Base-by-base conservation (phyloP, 2,888 invertebrate genomes). In the Pycnomerus fuliginosus region DNA sequence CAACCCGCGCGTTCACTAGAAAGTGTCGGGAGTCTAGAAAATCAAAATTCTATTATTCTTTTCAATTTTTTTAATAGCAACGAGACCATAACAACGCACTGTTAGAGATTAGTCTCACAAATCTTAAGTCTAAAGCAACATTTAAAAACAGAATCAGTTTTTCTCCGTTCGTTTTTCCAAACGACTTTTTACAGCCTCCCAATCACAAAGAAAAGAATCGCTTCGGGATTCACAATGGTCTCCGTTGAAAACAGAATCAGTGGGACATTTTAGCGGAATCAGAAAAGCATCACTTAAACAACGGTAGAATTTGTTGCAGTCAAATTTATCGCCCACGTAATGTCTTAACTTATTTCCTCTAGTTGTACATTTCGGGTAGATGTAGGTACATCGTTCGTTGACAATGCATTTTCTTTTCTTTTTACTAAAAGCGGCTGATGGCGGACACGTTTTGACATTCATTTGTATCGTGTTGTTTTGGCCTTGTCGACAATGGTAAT, bases 401-500 rank as follows among this genome's bases (percentile, higher is more conserved):
- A 15, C n/a, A 11, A 24, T 1, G 22, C 55, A 56, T 15, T 30
- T 15, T 2, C 16, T 16, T 2, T 24, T 15, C 7, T 25, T 23
- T n/a, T 29, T 15, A 22, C 23, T 35, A 25, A 48, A 48, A 3
- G 16, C 8, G 10, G 25, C 13, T 1, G 27, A 13, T 14, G 17
- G 13, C 3, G 53, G 55, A 41, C 58, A 61, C 8, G 31, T 53
- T 23, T 23, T 43, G n/a, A 57, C 43, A 3, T 7, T n/a, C 11
- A 55, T 27, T 24, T 51, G 24, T 14, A 52, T 35, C 2, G 20
- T 13, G 11, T 23, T 35, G 7, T 23, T 27, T 4, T 10, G 7
- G 2, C 23, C 23, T 4, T 39, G 31, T 13, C 22, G n/a, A 27
- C 65, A 65, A 3, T 57, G 44, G 38, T 59, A 60, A 35, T 61